phyloP scores from a whole-genome alignment of 2,888 invertebrate species.

The Hoplodrina ambigua region DNA sequence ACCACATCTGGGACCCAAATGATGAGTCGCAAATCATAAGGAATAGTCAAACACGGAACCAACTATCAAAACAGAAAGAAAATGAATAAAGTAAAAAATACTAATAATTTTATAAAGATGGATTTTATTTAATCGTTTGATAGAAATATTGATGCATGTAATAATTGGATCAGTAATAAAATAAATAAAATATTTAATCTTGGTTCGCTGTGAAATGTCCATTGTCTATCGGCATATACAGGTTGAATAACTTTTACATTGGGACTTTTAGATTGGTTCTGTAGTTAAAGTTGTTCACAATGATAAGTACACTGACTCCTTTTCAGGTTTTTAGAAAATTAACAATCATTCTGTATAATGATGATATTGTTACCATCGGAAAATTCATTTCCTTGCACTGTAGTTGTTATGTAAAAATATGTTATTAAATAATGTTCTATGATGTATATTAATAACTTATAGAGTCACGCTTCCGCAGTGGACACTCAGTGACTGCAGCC shows the following conservation, averaged over 20 bases:
- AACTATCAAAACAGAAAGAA: conserved; percentile 66
- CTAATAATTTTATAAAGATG: not conserved
- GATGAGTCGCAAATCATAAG: conserved; percentile 69
- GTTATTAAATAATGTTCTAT: too few species aligned
- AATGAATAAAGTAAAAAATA: conserved; percentile 1
- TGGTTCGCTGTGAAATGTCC: conserved; percentile 2
- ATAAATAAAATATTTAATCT: not conserved
- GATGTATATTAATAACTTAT: not conserved
- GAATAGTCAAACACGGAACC: conserved; percentile 76
- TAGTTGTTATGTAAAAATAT: not conserved
- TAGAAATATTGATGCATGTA: conserved; percentile 5
- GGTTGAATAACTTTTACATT: too few species aligned
- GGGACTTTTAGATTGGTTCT: too few species aligned
- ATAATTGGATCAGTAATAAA: not conserved
- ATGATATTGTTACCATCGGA: conserved; percentile 13
- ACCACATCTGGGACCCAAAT: conserved; percentile 68
- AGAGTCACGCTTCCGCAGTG: not conserved
- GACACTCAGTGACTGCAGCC: conserved; percentile 76
- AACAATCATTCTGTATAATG: not conserved
- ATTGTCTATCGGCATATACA: conserved; percentile 12
- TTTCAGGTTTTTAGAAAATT: too few species aligned
- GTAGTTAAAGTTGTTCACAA: too few species aligned
- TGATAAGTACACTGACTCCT: too few species aligned
- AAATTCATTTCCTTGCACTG: not conserved
- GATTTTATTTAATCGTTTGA: conserved; percentile 4